Evolutionary conservation across 1,140 invertebrate species (phyloP), one percentile per base, ranked within the genome.

Genomic region (Saccostrea cuccullata): DNA sequence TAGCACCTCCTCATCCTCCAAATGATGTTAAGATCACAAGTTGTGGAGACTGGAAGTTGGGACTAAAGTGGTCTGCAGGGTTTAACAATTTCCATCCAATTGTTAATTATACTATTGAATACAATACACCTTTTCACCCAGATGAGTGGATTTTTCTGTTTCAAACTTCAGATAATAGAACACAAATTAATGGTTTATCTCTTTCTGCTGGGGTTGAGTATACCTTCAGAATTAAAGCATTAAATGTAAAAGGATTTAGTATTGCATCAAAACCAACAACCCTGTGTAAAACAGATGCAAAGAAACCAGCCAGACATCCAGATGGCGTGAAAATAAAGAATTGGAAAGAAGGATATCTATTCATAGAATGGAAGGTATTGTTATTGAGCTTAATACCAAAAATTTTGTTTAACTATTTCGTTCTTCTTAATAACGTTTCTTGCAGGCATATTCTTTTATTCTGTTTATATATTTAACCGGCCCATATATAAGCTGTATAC

Each of bases 271-370:
- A 89, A 17, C 83, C 58, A 3, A 87, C 90, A 6, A 17, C 8
- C 26, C 96, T 97, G 20, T 99, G 99, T 94, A 97, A 97, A 40
- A 99, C 98, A 0, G 96, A 97, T 89, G 96, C 97, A 5, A 98
- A 98, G 95, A 97, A 98, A 86, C 99, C 99, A 0, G 97, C 97
- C 92, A 98, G 98, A 95, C 99, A 99, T 96, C 99, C 99, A 0
- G 97, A 98, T 89, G 98, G 99, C 94, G 98, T 99, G 0, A 96
- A 97, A 91, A 98, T 98, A 2, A 97, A 97, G 93, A 98, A 98
- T 87, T 97, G 97, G 12, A 96, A 97, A 84, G 98, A 98, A 2
- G 97, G 97, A 90, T 99, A 99, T 95, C 96, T 99, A 84, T 97
- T 99, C 36, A 99, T 99, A 91, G 96, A 96, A 2, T 99, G 99